A percentile compares a stretch with the other conserved stretches of the same genome.
Conservation (phyloP, 1,140 invertebrate species). For the Bombus fervidus region DNA sequence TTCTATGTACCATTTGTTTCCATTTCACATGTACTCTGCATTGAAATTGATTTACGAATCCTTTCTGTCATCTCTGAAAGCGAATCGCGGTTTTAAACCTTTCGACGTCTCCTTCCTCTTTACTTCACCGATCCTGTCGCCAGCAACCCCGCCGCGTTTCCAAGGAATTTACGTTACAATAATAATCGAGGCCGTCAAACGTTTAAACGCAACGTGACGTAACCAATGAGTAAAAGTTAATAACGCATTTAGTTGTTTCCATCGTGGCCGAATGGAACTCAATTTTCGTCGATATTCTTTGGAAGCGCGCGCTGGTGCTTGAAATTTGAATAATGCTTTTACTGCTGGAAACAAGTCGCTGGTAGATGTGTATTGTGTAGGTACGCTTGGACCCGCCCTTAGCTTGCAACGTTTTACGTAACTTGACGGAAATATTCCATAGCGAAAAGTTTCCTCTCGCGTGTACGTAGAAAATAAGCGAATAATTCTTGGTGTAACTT, state of each 20-base stretch:
- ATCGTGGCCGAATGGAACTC: neutral
- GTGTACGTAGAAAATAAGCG: constrained; percentile 19
- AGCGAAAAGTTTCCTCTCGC: neutral
- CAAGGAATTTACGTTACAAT: neutral
- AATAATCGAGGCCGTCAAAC: neutral
- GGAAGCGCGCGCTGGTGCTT: neutral
- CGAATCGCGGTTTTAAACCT: neutral
- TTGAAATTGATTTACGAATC: constrained; percentile 9
- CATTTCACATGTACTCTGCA: neutral
- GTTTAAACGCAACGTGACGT: neutral
- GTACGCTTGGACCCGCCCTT: neutral
- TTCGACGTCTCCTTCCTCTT: neutral
- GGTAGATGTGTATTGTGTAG: neutral
- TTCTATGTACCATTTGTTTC: neutral
- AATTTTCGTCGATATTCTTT: constrained; percentile 38
- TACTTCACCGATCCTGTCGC: neutral
- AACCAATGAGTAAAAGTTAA: constrained; percentile 3
- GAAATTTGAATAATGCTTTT: constrained; percentile 37
- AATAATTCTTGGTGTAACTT: constrained; percentile 35
- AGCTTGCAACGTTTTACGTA: neutral
- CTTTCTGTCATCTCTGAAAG: neutral
- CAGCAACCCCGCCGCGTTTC: neutral
- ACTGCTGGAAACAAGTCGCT: neutral
- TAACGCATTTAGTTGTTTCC: neutral
- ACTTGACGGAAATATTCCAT: constrained; percentile 7